Evolutionary conservation across 2,888 invertebrate genomes (phyloP).

Genomic region (Leptinotarsa haldemani): DNA sequence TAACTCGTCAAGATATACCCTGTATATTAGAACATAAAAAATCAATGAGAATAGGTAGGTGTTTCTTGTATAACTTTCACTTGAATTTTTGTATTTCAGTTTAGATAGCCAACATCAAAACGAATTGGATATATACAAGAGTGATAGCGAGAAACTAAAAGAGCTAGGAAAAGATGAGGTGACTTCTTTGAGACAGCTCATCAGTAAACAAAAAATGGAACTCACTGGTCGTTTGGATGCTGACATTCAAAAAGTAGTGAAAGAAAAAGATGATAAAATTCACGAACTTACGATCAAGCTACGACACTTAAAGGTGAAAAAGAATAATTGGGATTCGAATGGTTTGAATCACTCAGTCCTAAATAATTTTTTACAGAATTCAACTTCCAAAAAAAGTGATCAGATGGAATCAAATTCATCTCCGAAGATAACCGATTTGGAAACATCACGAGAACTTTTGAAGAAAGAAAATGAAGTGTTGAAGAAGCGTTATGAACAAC

Average conservation of each 20-base stretch:
- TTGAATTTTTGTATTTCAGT: conserved; percentile 56
- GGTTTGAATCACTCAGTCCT: too few species aligned
- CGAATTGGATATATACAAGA: conserved; percentile 74
- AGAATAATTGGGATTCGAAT: conserved; percentile 13
- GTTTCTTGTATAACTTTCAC: not conserved
- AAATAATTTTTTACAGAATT: conserved; percentile 13
- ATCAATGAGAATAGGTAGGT: not conserved
- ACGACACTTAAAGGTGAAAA: conserved; percentile 62
- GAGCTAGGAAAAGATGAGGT: conserved; percentile 58
- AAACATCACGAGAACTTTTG: conserved; percentile 56
- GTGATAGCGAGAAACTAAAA: conserved; percentile 70
- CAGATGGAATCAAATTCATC: conserved; percentile 44
- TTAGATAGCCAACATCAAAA: conserved; percentile 73
- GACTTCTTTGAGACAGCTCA: conserved; percentile 62
- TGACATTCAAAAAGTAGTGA: conserved; percentile 61
- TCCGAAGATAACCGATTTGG: conserved; percentile 55
- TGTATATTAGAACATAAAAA: too few species aligned
- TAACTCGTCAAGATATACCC: too few species aligned
- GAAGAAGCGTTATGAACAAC: conserved; percentile 68
- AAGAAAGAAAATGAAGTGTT: conserved; percentile 62
- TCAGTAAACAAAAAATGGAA: conserved; percentile 64
- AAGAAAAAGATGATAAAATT: conserved; percentile 66
- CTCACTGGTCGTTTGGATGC: conserved; percentile 61
- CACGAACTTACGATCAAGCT: conserved; percentile 64
- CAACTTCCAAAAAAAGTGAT: conserved; percentile 43